A percentile compares a stretch with the other conserved stretches of the same genome.
These are phyloP conservation scores for Cotesia chilonis DNA, from an alignment of 1,140 invertebrate species.

Conservation along the genomic window DNA sequence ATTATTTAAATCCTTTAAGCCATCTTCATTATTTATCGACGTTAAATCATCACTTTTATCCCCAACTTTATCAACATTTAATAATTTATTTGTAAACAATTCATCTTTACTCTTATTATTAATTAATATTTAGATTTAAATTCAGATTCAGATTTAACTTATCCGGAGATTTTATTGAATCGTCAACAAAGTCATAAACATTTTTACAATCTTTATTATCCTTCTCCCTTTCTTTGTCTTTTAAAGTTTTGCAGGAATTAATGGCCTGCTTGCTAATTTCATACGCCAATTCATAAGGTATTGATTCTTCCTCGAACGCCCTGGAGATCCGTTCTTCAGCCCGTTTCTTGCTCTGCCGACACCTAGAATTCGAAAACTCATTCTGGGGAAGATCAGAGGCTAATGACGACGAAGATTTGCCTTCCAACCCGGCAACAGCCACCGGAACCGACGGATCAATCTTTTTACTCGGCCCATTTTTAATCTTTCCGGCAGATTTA, in stretches of 20 bases:
- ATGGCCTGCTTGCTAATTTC: slow-evolving; percentile 40
- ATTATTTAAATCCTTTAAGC: background rate
- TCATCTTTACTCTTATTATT: slow-evolving; percentile 12
- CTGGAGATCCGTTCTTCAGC: slow-evolving; percentile 54
- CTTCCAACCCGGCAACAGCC: background rate
- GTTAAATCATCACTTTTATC: background rate
- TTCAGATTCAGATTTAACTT: background rate
- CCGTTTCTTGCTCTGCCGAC: slow-evolving; percentile 58
- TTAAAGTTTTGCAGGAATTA: background rate
- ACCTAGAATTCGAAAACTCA: slow-evolving; percentile 42
- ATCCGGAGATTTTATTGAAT: slow-evolving; percentile 5
- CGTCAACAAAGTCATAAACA: background rate
- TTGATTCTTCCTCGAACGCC: slow-evolving; percentile 49
- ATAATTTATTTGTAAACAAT: background rate
- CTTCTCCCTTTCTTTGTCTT: background rate
- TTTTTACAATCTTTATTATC: slow-evolving; percentile 30
- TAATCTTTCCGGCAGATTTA: slow-evolving; percentile 33
- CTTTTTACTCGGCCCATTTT: slow-evolving; percentile 19
- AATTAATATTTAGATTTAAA: background rate
- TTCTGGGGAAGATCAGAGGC: background rate
- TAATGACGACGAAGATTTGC: background rate
- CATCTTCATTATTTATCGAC: background rate
- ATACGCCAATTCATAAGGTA: slow-evolving; percentile 32
- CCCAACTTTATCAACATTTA: background rate
- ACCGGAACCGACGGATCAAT: slow-evolving; percentile 23